Evolutionary conservation across 1,140 invertebrate species (phyloP), one percentile per base, ranked within the genome.

Genomic region (Papilio aristodemus): DNA sequence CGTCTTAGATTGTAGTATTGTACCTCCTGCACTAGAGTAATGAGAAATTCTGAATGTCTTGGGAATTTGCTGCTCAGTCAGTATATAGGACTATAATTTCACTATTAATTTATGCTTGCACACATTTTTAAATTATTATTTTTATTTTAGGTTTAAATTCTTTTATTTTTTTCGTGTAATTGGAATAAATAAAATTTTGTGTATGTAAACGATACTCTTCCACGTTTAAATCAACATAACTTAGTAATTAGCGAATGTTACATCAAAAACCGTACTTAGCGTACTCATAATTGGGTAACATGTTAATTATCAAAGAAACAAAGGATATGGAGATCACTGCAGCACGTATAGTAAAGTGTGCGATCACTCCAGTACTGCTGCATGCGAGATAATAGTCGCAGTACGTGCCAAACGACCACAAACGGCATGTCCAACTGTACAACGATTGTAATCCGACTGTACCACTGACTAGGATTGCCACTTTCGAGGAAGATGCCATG

Each of bases 341-440:
- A 10, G 46, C 46, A 54, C 46, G 46, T 54, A 54, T 14, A 46
- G n/a, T 46, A 54, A 22, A 8, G n/a, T 32, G 46, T 11, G 10
- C 22, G 46, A 54, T 25, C 9, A 25, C 4, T 9, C 19, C 19
- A 54, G 19, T 10, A 22, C 11, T 25, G 43, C 14, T 19, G 22
- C 9, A 54, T 17, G 11, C 17, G 19, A 2, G 14, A 50, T 50
- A 22, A 50, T 50, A 54, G 46, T 54, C 19, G 19, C 43, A 54
- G 46, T 54, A 54, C 46, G 46, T 54, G 46, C 46, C 46, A 54
- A 54, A 54, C 22, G 46, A 54, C 46, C 19, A 54, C 46, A 46
- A 22, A 22, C 9, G 19, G 17, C 46, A 32, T 32, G 2, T 10
- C 1, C 22, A 22, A 54, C 46, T 2, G 46, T 54, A 54, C 46